Conservation (phyloP, 2,113 vertebrate genomes). For the Abramis brama region DNA sequence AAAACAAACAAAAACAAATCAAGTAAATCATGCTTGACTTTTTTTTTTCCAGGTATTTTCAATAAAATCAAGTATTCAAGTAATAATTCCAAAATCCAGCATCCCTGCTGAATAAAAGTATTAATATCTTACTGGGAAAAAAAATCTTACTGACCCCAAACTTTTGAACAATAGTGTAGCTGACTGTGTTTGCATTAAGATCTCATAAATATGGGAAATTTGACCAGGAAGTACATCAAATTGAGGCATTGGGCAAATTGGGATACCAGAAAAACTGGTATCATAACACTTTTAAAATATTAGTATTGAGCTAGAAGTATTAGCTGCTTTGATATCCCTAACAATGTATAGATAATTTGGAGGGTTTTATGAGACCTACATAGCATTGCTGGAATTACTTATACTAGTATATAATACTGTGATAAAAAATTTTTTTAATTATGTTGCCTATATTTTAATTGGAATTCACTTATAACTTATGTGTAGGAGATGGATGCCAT, state of each 20-base stretch:
- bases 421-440: not conserved
- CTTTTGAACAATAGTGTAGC: not conserved
- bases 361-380: not conserved
- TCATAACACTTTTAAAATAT: too few species aligned
- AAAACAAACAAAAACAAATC: not conserved
- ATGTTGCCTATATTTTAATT: not conserved
- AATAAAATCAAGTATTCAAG: too few species aligned
- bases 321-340: too few species aligned
- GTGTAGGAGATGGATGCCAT: constrained; percentile 83
- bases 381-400: not conserved
- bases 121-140: not conserved
- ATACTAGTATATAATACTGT: too few species aligned
- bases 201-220: not conserved
- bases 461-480: not conserved
- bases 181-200: not conserved
- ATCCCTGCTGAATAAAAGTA: too few species aligned
- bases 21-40: not conserved
- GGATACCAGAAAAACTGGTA: not conserved
- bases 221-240: too few species aligned
- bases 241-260: not conserved
- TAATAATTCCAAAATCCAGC: too few species aligned
- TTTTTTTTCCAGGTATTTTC: not conserved
- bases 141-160: not conserved
- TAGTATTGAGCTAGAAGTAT: too few species aligned
- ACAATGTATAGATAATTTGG: too few species aligned